Percentiles rank a stretch among this genome's conserved stretches.
Evolutionary conservation across 2,888 invertebrate species (phyloP).

Genomic region (Apodemia duryi): DNA sequence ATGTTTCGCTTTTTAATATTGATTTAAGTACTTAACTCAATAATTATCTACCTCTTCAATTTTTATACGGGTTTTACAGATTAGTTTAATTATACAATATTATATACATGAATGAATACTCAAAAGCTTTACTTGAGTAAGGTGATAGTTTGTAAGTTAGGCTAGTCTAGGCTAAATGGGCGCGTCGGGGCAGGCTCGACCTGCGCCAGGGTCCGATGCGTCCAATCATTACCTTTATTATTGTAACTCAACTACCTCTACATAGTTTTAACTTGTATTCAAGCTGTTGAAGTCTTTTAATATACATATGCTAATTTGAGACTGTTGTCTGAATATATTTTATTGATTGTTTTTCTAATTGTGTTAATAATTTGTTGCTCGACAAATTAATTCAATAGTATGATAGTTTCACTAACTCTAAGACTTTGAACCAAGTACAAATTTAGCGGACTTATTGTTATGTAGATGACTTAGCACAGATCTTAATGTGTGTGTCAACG

Average conservation of each 20-base stretch:
- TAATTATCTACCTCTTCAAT: constrained; percentile 77
- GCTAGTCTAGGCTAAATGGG: constrained; percentile 52
- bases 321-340: constrained; percentile 75
- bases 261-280: constrained; percentile 63
- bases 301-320: constrained; percentile 62
- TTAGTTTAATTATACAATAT: constrained; percentile 79
- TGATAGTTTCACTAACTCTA: constrained; percentile 56
- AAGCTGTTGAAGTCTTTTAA: constrained; percentile 61
- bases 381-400: constrained; percentile 49
- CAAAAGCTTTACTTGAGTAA: constrained; percentile 79
- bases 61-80: constrained; percentile 79
- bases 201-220: constrained; percentile 70
- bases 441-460: constrained; percentile 76
- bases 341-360: constrained; percentile 65
- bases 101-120: constrained; percentile 77
- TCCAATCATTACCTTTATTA: constrained; percentile 51
- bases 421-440: constrained; percentile 77
- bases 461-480: constrained; percentile 64
- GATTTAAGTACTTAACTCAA: constrained; percentile 75
- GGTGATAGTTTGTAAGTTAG: constrained; percentile 60
- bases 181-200: constrained; percentile 63
- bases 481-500: constrained; percentile 48
- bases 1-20: constrained; percentile 62
- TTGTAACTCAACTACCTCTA: constrained; percentile 76
- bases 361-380: constrained; percentile 56